Evolutionary conservation across 1,140 invertebrate species (phyloP), one percentile per base, ranked within the genome.

Genomic region (Drosophila subpulchrella): DNA sequence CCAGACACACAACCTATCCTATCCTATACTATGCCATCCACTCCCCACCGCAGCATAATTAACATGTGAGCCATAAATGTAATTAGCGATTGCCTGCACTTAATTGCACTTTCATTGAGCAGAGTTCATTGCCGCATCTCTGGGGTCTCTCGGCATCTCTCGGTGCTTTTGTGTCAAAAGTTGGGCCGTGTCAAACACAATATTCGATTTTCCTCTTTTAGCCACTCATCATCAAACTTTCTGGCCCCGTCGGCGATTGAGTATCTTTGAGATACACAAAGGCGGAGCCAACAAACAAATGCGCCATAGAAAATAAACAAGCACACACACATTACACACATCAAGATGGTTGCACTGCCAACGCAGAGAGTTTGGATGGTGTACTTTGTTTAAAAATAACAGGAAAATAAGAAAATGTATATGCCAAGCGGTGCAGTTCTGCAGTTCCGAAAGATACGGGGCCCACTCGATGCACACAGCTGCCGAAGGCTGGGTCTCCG

Each of bases 31-130:
- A 68, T 15, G 5, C 6, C 42, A 46, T 12, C 24, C 38, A 24
- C 34, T 30, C 39, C 62, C 63, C 78, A 47, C 78, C 48, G 51
- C 67, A 65, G 72, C 62, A 81, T 85, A 85, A 85, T 85, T 85
- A 85, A 85, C 81, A 85, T 85, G 60, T 85, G 77, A 85, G 67
- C 77, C 81, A 85, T 85, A 85, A 85, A 85, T 85, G 81, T 53
- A 85, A 85, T 85, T 85, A 85, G 81, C 78, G 77, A 67, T 73
- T 79, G 82, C 72, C 81, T 77, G 77, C 61, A 73, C 81, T 77
- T 77, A 75, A 84, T 84, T 84, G 81, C 78, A 85, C 77, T 81
- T 85, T 78, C 82, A 85, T 81, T 77, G 72, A 59, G 50, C 50
- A 36, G 73, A 76, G 79, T 81, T 81, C 78, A 82, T 82, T 82